Percentiles rank a stretch among this genome's conserved stretches.
Evolutionary conservation across 2,888 invertebrate species (phyloP).

Genomic region (Drosophila nr. medialis): DNA sequence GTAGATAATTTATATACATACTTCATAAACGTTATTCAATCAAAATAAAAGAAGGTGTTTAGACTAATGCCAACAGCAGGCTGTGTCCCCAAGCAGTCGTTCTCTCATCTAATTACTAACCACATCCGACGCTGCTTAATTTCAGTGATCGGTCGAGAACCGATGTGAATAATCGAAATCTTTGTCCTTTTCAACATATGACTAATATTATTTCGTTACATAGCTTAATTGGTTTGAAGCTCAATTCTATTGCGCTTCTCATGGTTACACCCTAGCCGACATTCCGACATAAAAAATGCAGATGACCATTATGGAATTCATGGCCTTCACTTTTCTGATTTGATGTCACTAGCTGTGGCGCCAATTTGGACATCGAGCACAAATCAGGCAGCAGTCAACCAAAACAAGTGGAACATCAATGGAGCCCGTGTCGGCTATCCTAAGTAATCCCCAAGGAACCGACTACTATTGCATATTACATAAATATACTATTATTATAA

Average conservation of each 20-base stretch:
- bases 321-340: not conserved
- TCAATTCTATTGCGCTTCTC: slow-evolving; percentile 42
- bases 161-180: slow-evolving; percentile 6
- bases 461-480: not conserved
- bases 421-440: slow-evolving; percentile 48
- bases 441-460: not conserved
- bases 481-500: not conserved
- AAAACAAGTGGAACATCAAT: slow-evolving; percentile 55
- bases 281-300: slow-evolving; percentile 22
- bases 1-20: too few species aligned
- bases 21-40: not conserved
- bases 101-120: slow-evolving; percentile 26
- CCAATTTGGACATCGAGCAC: slow-evolving; percentile 58
- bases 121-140: slow-evolving; percentile 23
- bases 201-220: not conserved
- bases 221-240: slow-evolving; percentile 60
- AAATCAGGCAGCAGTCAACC: slow-evolving; percentile 21
- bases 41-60: not conserved
- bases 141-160: slow-evolving; percentile 33
- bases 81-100: slow-evolving; percentile 25
- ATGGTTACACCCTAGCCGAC: slow-evolving; percentile 48
- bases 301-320: slow-evolving; percentile 7
- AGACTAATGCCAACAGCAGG: slow-evolving; percentile 22
- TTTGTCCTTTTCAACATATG: not conserved
- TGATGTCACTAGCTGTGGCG: not conserved